These are phyloP conservation scores for Myodes glareolus DNA, from an alignment of 2,113 vertebrate species.

Conservation along the genomic window DNA sequence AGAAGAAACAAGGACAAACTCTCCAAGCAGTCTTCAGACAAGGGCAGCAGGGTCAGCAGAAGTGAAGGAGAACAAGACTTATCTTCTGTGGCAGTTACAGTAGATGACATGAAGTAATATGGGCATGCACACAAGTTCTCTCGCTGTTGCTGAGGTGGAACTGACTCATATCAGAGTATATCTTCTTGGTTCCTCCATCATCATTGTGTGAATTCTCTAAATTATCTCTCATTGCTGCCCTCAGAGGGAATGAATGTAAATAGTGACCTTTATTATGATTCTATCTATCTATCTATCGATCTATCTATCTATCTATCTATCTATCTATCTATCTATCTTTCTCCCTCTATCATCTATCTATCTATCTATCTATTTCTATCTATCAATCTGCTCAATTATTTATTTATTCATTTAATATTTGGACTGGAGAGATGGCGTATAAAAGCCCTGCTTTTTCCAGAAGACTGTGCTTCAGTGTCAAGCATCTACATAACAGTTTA, in stretches of 20 bases:
- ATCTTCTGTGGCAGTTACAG: background rate
- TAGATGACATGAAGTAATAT: background rate
- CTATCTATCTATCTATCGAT: background rate
- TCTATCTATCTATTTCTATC: too few species aligned
- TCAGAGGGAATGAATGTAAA: background rate
- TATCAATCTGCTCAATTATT: background rate
- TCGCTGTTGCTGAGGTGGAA: background rate
- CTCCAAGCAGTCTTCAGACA: background rate
- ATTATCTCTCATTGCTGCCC: background rate
- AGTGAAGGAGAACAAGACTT: background rate
- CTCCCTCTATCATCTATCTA: too few species aligned
- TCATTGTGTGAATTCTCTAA: background rate
- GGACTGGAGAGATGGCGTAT: too few species aligned
- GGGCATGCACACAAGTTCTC: background rate
- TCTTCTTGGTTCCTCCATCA: background rate
- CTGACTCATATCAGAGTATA: background rate
- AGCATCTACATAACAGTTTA: background rate
- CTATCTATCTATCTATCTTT: too few species aligned
- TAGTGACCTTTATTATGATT: background rate
- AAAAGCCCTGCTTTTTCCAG: background rate
- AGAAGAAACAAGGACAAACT: background rate
- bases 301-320: background rate
- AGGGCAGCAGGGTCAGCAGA: background rate
- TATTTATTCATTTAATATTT: background rate
- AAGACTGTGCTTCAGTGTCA: background rate